Evolutionary conservation across 2,888 invertebrate genomes (phyloP).

Genomic region (Rhingia rostrata): DNA sequence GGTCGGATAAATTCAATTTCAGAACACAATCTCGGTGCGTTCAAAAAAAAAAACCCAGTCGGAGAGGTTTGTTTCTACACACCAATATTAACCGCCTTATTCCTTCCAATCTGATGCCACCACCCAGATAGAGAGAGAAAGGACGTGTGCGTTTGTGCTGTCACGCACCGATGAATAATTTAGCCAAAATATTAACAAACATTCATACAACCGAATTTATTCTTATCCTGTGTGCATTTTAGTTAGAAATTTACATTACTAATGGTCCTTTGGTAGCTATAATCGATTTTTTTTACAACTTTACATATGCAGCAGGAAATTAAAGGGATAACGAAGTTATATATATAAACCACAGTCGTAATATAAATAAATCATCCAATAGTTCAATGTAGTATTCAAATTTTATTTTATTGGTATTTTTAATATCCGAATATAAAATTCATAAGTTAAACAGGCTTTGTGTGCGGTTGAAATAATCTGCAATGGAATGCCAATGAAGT

Average conservation of each 20-base stretch:
- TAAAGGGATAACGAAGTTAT: slow-evolving; percentile 32
- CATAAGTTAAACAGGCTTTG: not conserved
- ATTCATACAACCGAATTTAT: slow-evolving; percentile 10
- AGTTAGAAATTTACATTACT: not conserved
- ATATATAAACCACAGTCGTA: slow-evolving; percentile 7
- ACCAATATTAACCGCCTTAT: not conserved
- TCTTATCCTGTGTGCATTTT: not conserved
- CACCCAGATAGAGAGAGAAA: not conserved
- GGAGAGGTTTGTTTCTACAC: slow-evolving; percentile 8
- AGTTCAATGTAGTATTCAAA: not conserved
- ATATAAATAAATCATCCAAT: slow-evolving; percentile 8
- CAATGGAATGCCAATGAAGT: not conserved
- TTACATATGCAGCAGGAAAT: slow-evolving; percentile 15
- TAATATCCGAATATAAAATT: not conserved
- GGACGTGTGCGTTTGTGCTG: not conserved
- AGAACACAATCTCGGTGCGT: not conserved
- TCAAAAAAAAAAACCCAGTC: not conserved
- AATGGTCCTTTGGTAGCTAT: not conserved
- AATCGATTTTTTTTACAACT: not conserved
- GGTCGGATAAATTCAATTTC: not conserved
- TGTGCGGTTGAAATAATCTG: too few relatives aligned
- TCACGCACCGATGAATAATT: slow-evolving; percentile 36
- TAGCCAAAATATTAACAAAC: slow-evolving; percentile 35
- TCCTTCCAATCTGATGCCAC: slow-evolving; percentile 14
- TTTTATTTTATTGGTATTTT: not conserved